Evolutionary conservation across 2,888 invertebrate genomes (phyloP), one percentile per base, ranked within the genome.

Genomic region (Oxycera nigricornis): DNA sequence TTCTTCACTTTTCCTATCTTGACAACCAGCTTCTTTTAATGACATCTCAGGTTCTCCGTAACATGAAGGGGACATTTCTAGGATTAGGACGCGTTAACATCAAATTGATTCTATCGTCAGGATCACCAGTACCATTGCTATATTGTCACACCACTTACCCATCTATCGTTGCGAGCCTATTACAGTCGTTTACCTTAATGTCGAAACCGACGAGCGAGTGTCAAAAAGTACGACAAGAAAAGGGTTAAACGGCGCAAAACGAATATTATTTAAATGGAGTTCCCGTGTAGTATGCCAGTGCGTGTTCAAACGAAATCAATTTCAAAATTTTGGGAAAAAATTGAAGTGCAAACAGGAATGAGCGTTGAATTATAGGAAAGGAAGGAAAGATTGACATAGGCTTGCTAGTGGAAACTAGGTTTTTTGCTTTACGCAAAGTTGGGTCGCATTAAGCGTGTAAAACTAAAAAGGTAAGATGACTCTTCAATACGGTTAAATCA

Each of bases 301-400:
- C 55, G 75, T 75, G 76, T 76, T 76, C 76, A 77, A 77, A 77
- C 76, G 73, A 76, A 77, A 77, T 77, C 77, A 77, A 77, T 77
- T 76, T 73, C 67, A 73, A 74, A 73, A 30, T 28, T 24, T 6
- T 3, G n/a, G 50, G 50, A 28, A 9, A 30, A 14, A 28, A 6
- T 20, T 20, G 59, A 28, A 30, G 14, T 28, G 26, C 6, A 14
- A 14, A 14, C 4, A n/a, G 50, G 14, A 50, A 50, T 14, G 1
- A 14, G 17, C 17, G 14, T n/a, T 6, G 50, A 17, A n/a, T 50
- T 9, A 14, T 9, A 6, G 14, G 50, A 50, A n/a, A 50, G 1
- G 7, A 11, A 14, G 39, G 39, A 1, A 39, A 0, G 39, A 14
- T 1, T 39, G 14, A 11, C 7, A 14, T 7, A 11, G 39, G 1